A percentile compares a stretch with the other conserved stretches of the same genome.
Conservation (phyloP, 2,797 vertebrate species). For the Notoglanidium macrostoma region DNA sequence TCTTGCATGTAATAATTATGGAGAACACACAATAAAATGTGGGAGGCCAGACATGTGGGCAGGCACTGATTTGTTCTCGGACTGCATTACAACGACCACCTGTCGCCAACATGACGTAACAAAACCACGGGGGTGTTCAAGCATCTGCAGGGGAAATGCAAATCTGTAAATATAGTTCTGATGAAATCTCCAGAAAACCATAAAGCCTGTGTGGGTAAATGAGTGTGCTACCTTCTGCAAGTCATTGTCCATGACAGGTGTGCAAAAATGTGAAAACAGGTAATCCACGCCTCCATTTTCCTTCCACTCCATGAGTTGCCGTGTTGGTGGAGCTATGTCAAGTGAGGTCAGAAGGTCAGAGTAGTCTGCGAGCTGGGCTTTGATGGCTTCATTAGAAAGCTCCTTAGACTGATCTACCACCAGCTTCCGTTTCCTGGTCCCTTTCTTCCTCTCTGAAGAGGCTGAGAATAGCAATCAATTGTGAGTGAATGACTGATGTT, state of each 20-base stretch:
- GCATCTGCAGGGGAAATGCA: not conserved
- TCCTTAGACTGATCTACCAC: conserved; percentile 72
- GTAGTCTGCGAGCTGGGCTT: conserved; percentile 67
- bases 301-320: conserved; percentile 74
- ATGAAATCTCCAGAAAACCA: conserved; percentile 15
- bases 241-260: conserved; percentile 52
- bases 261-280: conserved; percentile 68
- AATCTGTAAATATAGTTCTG: conserved; percentile 1
- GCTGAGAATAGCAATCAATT: conserved; percentile 56
- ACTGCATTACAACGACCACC: conserved; percentile 13
- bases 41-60: conserved; percentile 26
- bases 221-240: conserved; percentile 66
- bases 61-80: conserved; percentile 19
- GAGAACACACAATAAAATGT: conserved; percentile 8
- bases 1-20: conserved; percentile 24
- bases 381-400: conserved; percentile 69
- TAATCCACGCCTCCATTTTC: conserved; percentile 65
- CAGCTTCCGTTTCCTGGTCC: conserved; percentile 69
- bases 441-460: conserved; percentile 60
- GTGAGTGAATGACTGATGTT: not conserved
- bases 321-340: conserved; percentile 74
- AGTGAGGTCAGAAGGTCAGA: conserved; percentile 65
- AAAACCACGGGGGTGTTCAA: not conserved
- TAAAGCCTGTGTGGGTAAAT: too few species aligned
- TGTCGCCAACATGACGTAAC: conserved; percentile 13